phyloP scores from a whole-genome alignment of 2,888 invertebrate genomes.

The Carabus problematicus region DNA sequence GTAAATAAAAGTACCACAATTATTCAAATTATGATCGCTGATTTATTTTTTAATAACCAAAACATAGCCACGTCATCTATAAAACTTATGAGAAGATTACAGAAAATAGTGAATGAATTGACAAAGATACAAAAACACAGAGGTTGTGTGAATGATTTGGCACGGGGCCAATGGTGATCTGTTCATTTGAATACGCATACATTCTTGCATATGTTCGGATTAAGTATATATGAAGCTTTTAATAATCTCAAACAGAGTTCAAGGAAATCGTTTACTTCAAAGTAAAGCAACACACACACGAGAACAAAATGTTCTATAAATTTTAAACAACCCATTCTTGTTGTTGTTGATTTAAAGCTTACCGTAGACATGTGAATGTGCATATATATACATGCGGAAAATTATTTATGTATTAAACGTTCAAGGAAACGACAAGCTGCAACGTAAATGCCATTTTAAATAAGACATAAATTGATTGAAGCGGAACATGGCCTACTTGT shows the following conservation, averaged over 20 bases:
- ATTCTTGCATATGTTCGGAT: conserved; percentile 9
- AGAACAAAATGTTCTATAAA: conserved; percentile 21
- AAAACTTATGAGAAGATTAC: too few relatives aligned
- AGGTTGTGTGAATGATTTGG: conserved; percentile 1
- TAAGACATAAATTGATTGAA: conserved; percentile 17
- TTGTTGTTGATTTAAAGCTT: conserved; percentile 14
- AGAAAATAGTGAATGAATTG: not conserved
- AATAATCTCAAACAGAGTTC: conserved; percentile 20
- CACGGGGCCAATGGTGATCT: conserved; percentile 9
- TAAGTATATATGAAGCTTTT: conserved; percentile 6
- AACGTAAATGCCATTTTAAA: conserved; percentile 18
- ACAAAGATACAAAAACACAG: conserved; percentile 11
- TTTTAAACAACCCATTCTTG: conserved; percentile 16
- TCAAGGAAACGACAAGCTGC: conserved; percentile 14
- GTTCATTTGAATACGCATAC: too few relatives aligned
- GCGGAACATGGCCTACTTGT: too few relatives aligned
- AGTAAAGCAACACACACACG: not conserved
- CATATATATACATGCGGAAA: not conserved
- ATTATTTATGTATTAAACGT: conserved; percentile 6
- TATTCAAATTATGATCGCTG: conserved; percentile 23
- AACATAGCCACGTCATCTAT: too few relatives aligned
- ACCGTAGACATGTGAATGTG: not conserved
- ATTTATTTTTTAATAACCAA: too few relatives aligned
- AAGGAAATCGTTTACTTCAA: conserved; percentile 26
- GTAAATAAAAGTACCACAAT: conserved; percentile 18